These are phyloP conservation scores for Hypanus sabinus DNA, from an alignment of 2,113 vertebrate genomes.

Conservation along the genomic window DNA sequence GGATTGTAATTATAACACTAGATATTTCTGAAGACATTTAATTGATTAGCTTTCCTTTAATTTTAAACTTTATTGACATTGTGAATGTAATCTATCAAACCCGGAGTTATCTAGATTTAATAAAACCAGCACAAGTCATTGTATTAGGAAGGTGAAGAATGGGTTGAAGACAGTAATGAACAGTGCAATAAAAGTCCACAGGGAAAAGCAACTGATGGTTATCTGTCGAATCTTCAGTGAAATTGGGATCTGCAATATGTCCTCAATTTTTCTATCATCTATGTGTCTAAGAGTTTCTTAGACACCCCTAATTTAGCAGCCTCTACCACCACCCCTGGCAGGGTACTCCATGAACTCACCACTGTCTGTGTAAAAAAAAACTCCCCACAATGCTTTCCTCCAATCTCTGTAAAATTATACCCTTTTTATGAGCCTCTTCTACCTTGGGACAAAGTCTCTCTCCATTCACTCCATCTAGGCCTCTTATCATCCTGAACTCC, in stretches of 20 bases:
- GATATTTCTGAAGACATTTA: background rate
- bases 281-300: too few species aligned
- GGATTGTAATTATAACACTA: slow-evolving; percentile 7
- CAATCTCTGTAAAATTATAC: too few species aligned
- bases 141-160: background rate
- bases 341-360: too few species aligned
- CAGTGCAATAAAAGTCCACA: background rate
- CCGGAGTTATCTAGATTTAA: background rate
- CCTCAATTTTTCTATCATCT: too few species aligned
- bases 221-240: background rate
- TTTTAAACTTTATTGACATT: background rate
- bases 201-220: background rate
- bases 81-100: background rate
- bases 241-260: background rate
- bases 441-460: too few species aligned
- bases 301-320: too few species aligned
- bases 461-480: too few species aligned
- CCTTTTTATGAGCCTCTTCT: too few species aligned
- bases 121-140: background rate
- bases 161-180: background rate
- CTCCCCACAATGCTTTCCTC: too few species aligned
- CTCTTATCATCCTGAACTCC: too few species aligned
- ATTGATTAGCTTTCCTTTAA: slow-evolving; percentile 10
- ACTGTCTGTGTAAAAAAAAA: too few species aligned
- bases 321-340: too few species aligned